Evolutionary conservation across 2,113 vertebrate species (phyloP).

Genomic region (Pangasianodon hypophthalmus): DNA sequence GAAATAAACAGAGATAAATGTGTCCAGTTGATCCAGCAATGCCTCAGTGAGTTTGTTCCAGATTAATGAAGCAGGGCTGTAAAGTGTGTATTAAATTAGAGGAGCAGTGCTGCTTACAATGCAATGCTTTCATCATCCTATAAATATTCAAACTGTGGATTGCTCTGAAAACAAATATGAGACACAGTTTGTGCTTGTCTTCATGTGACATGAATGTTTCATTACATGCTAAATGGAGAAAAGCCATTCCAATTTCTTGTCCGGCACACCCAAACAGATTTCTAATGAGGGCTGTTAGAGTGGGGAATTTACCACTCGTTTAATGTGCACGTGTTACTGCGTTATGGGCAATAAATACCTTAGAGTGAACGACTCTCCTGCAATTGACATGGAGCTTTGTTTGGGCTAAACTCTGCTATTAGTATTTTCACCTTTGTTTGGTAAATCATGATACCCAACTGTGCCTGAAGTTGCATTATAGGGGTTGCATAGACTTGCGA

Average conservation of each 20-base stretch:
- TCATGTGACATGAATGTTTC: conserved; percentile 66
- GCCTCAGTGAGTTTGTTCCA: conserved; percentile 59
- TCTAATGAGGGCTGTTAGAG: conserved; percentile 44
- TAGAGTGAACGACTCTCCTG: background rate
- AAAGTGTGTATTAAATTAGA: conserved; percentile 66
- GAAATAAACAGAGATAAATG: conserved; percentile 58
- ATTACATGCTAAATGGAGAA: conserved; percentile 64
- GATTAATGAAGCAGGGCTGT: conserved; percentile 64
- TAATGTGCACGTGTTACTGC: background rate
- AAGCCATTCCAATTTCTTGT: conserved; percentile 58
- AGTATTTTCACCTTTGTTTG: background rate
- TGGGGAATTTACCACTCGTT: conserved; percentile 22
- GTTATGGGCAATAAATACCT: conserved; percentile 28
- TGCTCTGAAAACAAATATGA: conserved; percentile 61
- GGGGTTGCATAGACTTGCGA: background rate
- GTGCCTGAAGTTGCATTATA: background rate
- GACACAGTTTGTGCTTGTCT: conserved; percentile 59
- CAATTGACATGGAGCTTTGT: background rate
- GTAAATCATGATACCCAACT: background rate
- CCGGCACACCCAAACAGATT: conserved; percentile 42
- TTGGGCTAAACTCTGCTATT: background rate
- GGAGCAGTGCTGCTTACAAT: conserved; percentile 57
- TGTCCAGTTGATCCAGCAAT: conserved; percentile 58
- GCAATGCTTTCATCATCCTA: conserved; percentile 60
- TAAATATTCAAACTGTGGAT: conserved; percentile 67